Conservation (phyloP, 1,140 invertebrate genomes). For the Drosophila seguyi region DNA sequence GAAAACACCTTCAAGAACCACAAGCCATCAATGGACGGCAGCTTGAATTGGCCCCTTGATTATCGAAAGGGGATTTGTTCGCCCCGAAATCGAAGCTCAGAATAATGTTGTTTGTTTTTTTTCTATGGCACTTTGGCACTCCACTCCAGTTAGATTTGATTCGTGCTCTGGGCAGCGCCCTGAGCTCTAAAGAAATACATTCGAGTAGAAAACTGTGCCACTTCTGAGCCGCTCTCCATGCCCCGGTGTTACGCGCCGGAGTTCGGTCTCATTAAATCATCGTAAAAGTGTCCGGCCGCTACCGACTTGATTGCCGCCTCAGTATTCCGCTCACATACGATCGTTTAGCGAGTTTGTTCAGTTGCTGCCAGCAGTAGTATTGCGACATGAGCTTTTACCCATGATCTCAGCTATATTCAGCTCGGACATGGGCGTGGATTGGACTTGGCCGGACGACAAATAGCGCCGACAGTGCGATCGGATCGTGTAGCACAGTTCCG, state of each 20-base stretch:
- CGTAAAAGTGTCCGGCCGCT: slow-evolving; percentile 68
- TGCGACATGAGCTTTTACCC: slow-evolving; percentile 59
- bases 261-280: slow-evolving; percentile 59
- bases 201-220: slow-evolving; percentile 56
- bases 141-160: slow-evolving; percentile 36
- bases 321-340: slow-evolving; percentile 64
- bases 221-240: slow-evolving; percentile 51
- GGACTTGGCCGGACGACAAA: slow-evolving; percentile 30
- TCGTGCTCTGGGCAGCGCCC: slow-evolving; percentile 21
- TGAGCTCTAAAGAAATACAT: slow-evolving; percentile 27
- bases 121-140: slow-evolving; percentile 48
- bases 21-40: slow-evolving; percentile 53
- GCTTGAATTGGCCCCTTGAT: slow-evolving; percentile 69
- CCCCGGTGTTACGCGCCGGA: slow-evolving; percentile 67
- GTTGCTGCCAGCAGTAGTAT: slow-evolving; percentile 17
- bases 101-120: slow-evolving; percentile 70
- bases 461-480: slow-evolving; percentile 15
- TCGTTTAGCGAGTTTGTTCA: slow-evolving; percentile 48
- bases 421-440: slow-evolving; percentile 44
- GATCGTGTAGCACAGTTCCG: slow-evolving; percentile 75
- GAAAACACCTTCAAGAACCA: slow-evolving; percentile 29
- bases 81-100: slow-evolving; percentile 41
- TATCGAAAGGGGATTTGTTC: slow-evolving; percentile 67
- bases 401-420: slow-evolving; percentile 47
- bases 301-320: slow-evolving; percentile 34